Evolutionary conservation across 1,140 invertebrate species (phyloP), one percentile per base, ranked within the genome.

Genomic region (Adelges cooleyi): DNA sequence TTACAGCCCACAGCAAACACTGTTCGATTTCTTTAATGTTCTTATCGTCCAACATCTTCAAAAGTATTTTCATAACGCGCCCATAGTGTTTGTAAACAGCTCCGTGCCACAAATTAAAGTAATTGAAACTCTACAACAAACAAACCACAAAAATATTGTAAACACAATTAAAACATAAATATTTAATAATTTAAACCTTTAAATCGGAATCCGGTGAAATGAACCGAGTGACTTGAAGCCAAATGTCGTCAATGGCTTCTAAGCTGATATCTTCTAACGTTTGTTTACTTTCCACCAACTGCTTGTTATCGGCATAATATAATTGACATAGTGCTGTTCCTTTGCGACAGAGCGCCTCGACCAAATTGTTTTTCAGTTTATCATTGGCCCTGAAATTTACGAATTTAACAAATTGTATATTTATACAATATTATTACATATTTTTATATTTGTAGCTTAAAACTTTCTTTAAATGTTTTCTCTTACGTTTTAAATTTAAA

Each of bases 1-100:
- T 44, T 2, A 53, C 25, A 29, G 67, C 36, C 59, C 70, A 71
- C 10, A 66, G 53, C 2, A 70, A 67, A 17, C 67, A 67, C n/a
- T 86, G 82, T 29, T 92, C 88, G 15, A 85, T 73, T 52, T 92
- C 89, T 66, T 80, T 81, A 15, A 78, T 77, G 6, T 83, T 79
- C 70, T 88, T 86, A 40, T 95, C 90, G 69, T 95, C 92, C 46
- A 83, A 79, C 67, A 86, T 80, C 72, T 88, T 89, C 22, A 78
- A 72, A 10, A 93, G 73, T 54, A 87, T 79, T 74, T 90, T 91
- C 46, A 90, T 72, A 52, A 88, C 84, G 59, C 86, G 82, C 0
- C 90, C 92, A 75, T 86, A 89, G 54, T 92, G 87, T 68, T 81
- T 78, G 70, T 87, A 77, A 6, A 84, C 80, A 69, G 85, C 81